Conservation (phyloP, 1,140 invertebrate species). For the Anastrepha obliqua region DNA sequence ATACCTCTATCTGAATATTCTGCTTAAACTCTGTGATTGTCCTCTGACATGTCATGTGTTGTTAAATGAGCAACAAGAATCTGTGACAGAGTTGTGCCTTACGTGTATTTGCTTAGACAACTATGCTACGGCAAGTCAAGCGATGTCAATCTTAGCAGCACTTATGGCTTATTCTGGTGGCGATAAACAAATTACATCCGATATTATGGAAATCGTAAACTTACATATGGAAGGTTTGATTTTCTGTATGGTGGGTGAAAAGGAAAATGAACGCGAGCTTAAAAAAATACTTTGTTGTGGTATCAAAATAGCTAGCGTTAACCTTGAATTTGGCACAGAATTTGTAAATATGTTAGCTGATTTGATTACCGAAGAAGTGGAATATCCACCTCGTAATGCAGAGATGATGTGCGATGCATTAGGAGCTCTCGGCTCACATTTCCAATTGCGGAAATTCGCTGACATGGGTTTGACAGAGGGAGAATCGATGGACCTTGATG, state of each 20-base stretch:
- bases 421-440: conserved; percentile 71
- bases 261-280: conserved; percentile 65
- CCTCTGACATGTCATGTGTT: conserved; percentile 77
- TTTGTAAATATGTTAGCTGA: conserved; percentile 69
- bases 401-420: conserved; percentile 70
- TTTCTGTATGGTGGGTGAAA: conserved; percentile 65
- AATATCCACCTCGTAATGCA: conserved; percentile 66
- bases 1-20: conserved; percentile 72
- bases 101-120: conserved; percentile 79
- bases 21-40: conserved; percentile 77
- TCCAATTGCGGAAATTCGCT: conserved; percentile 69
- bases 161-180: conserved; percentile 80
- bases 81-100: conserved; percentile 76
- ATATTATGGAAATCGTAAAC: conserved; percentile 70
- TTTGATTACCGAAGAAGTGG: conserved; percentile 67
- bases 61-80: conserved; percentile 75
- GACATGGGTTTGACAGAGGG: conserved; percentile 34
- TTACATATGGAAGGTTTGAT: conserved; percentile 72
- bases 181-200: conserved; percentile 60
- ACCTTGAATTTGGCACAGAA: conserved; percentile 65
- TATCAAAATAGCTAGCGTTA: conserved; percentile 67
- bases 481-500: conserved; percentile 65
- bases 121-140: conserved; percentile 80
- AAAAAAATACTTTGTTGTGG: conserved; percentile 67
- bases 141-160: conserved; percentile 81